Evolutionary conservation across 2,797 vertebrate genomes (phyloP), one percentile per base, ranked within the genome.

Genomic region (Staurois parvus): DNA sequence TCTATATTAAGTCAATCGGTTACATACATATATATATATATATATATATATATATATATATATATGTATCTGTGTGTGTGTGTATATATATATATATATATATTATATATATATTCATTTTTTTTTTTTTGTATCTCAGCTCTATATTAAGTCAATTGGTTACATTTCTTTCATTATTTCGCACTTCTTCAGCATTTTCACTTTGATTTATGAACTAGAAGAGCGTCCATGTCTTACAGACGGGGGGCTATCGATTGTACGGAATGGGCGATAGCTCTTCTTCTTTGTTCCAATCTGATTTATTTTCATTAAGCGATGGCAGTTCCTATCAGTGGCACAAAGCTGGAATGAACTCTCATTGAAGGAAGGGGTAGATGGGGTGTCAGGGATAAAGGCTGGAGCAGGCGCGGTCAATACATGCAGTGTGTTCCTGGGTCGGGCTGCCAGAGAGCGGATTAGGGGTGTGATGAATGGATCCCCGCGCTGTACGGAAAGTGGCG

Each of bases 251-350:
- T 84, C 40, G 73, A 76, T 78, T 69, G 30, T 29, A 19, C 15
- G 11, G 48, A 15, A 19, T 45, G 26, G 15, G 26, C 45, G 24
- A 72, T 30, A 72, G n/a, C 24, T 5, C 29, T 24, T 21, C 76
- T 37, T 77, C 76, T 37, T 77, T 84, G 73, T 79, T 73, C 26
- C 30, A 79, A 17, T 9, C 52, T 79, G 67, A 62, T 79, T 84
- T 84, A 84, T 79, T 70, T 78, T 37, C 67, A 80, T 75, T 72
- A 70, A 17, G 66, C 28, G 59, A 11, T 62, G 83, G 40, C 66
- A 72, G 75, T 32, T 70, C 34, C 48, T 19, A 56, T 69, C 30
- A 4, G 15, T 19, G 12, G 34, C 32, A 69, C 26, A 45, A 45
- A 73, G 56, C 9, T 13, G 11, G 67, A 66, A 74, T 67, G 2